Conservation (phyloP, 2,888 invertebrate species). For the Oasisia sp. region DNA sequence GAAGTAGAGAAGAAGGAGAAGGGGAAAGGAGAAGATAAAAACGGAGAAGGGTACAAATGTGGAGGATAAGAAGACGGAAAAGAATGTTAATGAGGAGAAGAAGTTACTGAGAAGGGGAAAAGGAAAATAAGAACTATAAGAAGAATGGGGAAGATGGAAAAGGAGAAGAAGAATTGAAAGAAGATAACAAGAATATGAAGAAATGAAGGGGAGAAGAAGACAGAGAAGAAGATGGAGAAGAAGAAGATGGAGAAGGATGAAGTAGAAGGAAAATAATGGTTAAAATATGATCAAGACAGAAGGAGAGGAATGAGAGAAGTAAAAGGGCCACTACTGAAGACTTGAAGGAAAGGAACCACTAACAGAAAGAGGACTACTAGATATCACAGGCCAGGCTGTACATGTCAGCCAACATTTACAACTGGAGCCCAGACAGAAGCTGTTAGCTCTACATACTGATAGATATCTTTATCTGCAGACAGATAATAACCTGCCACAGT, state of each 20-base stretch:
- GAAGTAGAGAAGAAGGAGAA: neutral
- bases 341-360: neutral
- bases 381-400: too few relatives aligned
- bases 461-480: neutral
- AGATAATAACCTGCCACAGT: neutral
- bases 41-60: neutral
- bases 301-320: neutral
- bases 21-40: neutral
- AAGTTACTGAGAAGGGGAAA: neutral
- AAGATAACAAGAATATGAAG: neutral
- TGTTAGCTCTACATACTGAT: neutral
- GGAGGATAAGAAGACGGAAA: neutral
- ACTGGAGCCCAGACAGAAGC: neutral
- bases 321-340: neutral
- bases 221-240: too few relatives aligned
- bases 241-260: too few relatives aligned
- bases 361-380: neutral
- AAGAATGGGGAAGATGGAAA: neutral
- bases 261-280: too few relatives aligned
- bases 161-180: neutral
- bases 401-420: neutral
- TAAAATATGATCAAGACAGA: neutral
- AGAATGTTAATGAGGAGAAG: neutral
- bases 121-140: neutral
- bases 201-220: too few relatives aligned